These are phyloP conservation scores for Rhynchonycteris naso DNA, from an alignment of 2,797 vertebrate species.

Conservation along the genomic window DNA sequence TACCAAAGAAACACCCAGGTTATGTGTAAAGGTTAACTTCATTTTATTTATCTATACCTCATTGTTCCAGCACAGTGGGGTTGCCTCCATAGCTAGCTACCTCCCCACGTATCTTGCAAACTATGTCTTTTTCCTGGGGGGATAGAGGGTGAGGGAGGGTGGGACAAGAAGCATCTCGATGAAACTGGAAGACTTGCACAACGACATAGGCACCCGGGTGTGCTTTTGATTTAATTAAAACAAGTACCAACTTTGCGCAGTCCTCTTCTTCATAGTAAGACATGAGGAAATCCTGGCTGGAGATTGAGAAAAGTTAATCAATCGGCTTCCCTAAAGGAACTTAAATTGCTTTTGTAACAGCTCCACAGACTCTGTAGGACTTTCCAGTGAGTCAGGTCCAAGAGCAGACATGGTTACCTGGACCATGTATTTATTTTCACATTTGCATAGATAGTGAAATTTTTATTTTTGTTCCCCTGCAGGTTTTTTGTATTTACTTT, in stretches of 20 bases:
- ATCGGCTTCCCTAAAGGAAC: not conserved
- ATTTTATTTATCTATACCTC: not conserved
- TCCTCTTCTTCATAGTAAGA: not conserved
- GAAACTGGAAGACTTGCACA: not conserved
- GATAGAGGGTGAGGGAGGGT: rapidly evolving
- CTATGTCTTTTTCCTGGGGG: not conserved
- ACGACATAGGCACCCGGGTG: not conserved
- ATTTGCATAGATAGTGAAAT: not conserved
- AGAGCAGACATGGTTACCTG: not conserved
- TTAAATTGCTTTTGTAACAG: not conserved
- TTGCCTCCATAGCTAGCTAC: not conserved
- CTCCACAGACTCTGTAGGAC: not conserved
- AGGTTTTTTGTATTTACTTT: not conserved
- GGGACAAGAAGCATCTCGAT: not conserved
- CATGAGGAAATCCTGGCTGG: not conserved
- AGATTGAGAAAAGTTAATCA: not conserved
- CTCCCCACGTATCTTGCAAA: not conserved
- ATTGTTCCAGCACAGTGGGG: not conserved
- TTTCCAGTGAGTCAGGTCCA: not conserved
- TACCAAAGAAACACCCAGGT: not conserved
- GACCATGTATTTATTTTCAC: not conserved
- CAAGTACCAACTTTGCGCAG: not conserved
- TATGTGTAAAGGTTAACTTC: not conserved
- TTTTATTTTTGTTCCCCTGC: not conserved
- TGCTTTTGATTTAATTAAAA: not conserved